phyloP scores from a whole-genome alignment of 2,888 invertebrate genomes.

The Epirrhoe tristata region DNA sequence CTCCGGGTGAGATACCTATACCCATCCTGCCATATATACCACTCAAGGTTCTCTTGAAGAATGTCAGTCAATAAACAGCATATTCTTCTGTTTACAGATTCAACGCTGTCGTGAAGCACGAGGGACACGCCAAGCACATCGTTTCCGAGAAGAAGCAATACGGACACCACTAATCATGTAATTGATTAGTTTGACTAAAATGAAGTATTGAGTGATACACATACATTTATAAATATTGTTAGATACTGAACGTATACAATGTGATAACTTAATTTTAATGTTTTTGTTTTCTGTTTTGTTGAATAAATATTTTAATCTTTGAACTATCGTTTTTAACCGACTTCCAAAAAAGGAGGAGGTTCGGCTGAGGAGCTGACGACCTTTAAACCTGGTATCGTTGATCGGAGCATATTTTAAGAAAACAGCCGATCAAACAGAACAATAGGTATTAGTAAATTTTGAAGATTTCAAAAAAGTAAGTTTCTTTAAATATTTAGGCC shows the following conservation, averaged over 20 bases:
- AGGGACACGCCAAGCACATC: constrained; percentile 47
- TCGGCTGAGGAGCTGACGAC: no score
- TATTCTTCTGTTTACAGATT: constrained; percentile 49
- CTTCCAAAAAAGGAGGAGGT: no score
- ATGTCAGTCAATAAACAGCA: not conserved
- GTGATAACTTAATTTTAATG: not conserved
- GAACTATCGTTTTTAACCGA: no score
- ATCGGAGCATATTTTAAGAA: no score
- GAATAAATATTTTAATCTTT: not conserved
- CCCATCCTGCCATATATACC: not conserved
- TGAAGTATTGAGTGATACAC: not conserved
- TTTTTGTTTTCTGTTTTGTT: not conserved
- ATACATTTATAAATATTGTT: not conserved
- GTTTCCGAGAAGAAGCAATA: constrained; percentile 42
- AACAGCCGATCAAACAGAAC: no score
- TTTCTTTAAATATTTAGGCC: no score
- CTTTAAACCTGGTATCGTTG: no score
- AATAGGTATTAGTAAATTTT: no score
- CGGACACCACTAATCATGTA: constrained; percentile 16
- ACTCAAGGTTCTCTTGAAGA: not conserved
- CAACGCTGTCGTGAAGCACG: constrained; percentile 51
- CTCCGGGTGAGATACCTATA: constrained; percentile 48
- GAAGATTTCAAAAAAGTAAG: no score
- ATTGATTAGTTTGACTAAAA: not conserved
- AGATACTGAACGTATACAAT: not conserved